phyloP scores from a whole-genome alignment of 2,797 vertebrate genomes.

The Coccyzus lansbergi region DNA sequence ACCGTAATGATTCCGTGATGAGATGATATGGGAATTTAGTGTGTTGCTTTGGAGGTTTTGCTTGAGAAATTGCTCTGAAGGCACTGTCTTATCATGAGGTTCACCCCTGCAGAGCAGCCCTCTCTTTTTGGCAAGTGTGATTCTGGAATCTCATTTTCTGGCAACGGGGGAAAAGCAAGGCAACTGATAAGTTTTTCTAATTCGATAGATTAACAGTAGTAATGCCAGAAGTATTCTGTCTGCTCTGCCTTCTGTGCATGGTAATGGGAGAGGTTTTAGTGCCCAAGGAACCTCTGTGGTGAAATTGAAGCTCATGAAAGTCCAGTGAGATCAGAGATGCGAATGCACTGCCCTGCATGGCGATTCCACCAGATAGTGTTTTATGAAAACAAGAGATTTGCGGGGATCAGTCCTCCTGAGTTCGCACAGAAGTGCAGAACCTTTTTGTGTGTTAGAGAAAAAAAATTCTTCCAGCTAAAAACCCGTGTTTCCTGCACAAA shows the following conservation, averaged over 20 bases:
- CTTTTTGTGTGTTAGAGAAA: background rate
- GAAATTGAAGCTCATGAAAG: background rate
- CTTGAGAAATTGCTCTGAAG: background rate
- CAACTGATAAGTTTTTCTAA: background rate
- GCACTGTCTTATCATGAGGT: background rate
- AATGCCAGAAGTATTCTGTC: rapidly evolving
- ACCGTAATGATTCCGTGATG: too few species aligned
- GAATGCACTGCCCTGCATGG: rapidly evolving
- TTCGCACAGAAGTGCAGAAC: background rate
- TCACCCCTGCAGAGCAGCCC: background rate
- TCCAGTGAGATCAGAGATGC: rapidly evolving
- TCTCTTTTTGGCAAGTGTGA: background rate
- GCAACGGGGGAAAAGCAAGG: background rate
- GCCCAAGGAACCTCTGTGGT: background rate
- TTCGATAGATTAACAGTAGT: background rate
- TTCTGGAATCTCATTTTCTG: background rate
- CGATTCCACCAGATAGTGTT: background rate
- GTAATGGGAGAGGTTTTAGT: too few species aligned
- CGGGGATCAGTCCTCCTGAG: rapidly evolving
- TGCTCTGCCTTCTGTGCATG: background rate
- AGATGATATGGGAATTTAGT: background rate
- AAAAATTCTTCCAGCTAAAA: background rate
- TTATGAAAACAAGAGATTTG: rapidly evolving
- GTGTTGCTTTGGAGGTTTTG: background rate
- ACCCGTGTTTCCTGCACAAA: rapidly evolving